Base-by-base conservation (phyloP, 2,113 vertebrate genomes). In the Electrona antarctica region DNA sequence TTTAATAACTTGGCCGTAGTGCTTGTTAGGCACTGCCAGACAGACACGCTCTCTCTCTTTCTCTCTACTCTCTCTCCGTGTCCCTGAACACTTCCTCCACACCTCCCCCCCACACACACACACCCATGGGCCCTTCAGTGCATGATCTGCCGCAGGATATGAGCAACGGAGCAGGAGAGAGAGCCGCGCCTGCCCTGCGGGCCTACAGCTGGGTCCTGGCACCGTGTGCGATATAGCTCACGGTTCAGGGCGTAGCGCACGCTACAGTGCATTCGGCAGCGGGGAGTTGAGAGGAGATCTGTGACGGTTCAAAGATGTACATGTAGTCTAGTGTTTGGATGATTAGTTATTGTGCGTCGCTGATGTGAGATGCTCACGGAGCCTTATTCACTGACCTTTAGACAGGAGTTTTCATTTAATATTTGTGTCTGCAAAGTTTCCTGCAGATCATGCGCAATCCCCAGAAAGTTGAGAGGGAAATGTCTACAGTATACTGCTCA, bases 201-300 rank as follows among this genome's bases (percentile, higher is more conserved):
- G 46, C 56, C 69, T 77, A 64, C 87, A 90, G 86, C 86, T 88
- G 87, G 62, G 84, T 69, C 82, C 61, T 21, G 7, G 49, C 8
- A 57, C 81, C 46, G 50, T 60, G 47, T 73, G 71, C 80, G 52
- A 54, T 56, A 45, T 56, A 45, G 15, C 74, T 61, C 64, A 60
- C 15, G 62, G 54, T 77, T 60, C 70, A 50, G 11, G 60, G 56
- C 72, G 15, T 55, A 45, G 29, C 49, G 68, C 72, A 64, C 72
- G 67, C 64, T 71, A 60, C 54, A 46, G 60, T 50, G 50, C 29
- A 29, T 69, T 33, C 60, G 69, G 29, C 64, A 48, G 21, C 33
- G 47, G 46, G 46, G 14, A 49, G 52, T 12, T 61, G 29, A 14
- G 61, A 71, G 51, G 9, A 64, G 50, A 46, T 59, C 45, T 63